Evolutionary conservation across 2,113 vertebrate genomes (phyloP), one percentile per base, ranked within the genome.

Genomic region (Cyanocitta stelleri): DNA sequence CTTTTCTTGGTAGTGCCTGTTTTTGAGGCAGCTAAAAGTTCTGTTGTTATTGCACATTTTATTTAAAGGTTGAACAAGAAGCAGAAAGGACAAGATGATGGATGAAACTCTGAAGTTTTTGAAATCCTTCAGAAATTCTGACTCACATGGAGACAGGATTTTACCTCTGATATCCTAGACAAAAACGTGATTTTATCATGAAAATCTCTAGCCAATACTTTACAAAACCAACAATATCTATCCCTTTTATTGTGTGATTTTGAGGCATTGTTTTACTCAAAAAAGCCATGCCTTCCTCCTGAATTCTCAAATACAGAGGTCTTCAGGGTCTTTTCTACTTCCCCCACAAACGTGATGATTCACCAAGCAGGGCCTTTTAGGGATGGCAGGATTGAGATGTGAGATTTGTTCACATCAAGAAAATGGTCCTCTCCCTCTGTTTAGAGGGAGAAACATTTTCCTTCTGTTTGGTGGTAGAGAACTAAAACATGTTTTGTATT

Each of bases 401-500:
- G 54, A 92, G 61, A 62, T 39, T 79, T 67, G 19, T 10, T 87
- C 11, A 16, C 59, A 73, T 74, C 48, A 63, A 35, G 52, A 21
- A 73, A 81, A 56, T 35, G 43, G 18, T 82, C 43, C 6, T 58
- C 8, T 52, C 26, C 16, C 18, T 80, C 79, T 81, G 17, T 75
- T 86, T n/a, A 32, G 24, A 81, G 37, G 35, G 26, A 93, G n/a
- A 91, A 90, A 77, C 13, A 24, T 90, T 94, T 90, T 77, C 43
- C 23, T 82, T 83, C 35, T 33, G 2, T 39, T 86, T 84, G 33
- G 27, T 62, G 44, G 22, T 17, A 54, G 51, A 78, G 77, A 87
- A 67, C 48, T 35, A 37, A 92, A 93, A 68, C 1, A 3, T 83
- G 22, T 93, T 95, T 95, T 92, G 33, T 71, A 90, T 95, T 97